A percentile compares a stretch with the other conserved stretches of the same genome.
These are phyloP conservation scores for Danio choprae DNA, from an alignment of 2,797 vertebrate genomes.

Conservation along the genomic window DNA sequence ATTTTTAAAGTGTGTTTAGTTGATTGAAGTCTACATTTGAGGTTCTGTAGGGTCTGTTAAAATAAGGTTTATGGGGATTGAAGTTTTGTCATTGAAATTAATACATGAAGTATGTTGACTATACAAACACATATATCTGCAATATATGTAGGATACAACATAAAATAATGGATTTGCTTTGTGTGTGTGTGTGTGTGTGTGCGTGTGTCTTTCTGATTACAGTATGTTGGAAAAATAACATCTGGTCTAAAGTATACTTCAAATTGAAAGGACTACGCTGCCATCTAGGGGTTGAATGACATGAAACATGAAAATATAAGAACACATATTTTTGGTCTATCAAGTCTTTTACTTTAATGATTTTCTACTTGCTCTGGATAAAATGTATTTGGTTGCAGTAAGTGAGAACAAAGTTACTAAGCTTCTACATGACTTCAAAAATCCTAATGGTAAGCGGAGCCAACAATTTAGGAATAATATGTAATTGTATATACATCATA, in stretches of 20 bases:
- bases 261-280: constrained; percentile 51
- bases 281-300: constrained; percentile 54
- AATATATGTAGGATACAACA: not conserved
- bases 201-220: not conserved
- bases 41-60: not conserved
- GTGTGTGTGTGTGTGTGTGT: not conserved
- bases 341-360: too few species aligned
- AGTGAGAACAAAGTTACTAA: too few species aligned
- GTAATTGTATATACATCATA: too few species aligned
- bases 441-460: too few species aligned
- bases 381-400: too few species aligned
- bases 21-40: not conserved
- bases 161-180: not conserved
- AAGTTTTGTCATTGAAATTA: not conserved
- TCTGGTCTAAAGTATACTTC: not conserved
- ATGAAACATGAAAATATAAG: too few species aligned
- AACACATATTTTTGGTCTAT: not conserved
- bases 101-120: not conserved
- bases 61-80: constrained; percentile 1
- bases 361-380: too few species aligned
- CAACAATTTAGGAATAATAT: too few species aligned
- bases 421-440: too few species aligned
- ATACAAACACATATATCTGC: not conserved
- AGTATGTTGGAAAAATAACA: not conserved
- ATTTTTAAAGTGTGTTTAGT: constrained; percentile 6